phyloP scores from a whole-genome alignment of 2,888 invertebrate genomes.

The Chaetogeoica ovagalla region DNA sequence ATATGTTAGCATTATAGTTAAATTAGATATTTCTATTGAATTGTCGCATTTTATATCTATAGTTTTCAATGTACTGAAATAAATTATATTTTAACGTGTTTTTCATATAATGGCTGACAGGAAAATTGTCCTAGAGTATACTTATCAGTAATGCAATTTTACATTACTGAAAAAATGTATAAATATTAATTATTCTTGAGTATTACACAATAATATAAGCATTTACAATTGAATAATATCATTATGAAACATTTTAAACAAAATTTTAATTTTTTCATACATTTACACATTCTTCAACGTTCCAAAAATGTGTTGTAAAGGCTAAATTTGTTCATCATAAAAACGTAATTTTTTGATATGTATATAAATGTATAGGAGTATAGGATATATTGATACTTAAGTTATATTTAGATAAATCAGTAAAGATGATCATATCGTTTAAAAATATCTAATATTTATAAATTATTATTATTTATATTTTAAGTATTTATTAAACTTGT shows the following conservation, averaged over 20 bases:
- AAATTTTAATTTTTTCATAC: not conserved
- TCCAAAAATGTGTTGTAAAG: not conserved
- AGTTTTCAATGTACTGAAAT: not conserved
- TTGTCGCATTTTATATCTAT: not conserved
- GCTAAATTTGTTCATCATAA: not conserved
- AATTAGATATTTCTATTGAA: not conserved
- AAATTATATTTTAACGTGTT: not conserved
- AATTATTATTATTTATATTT: not conserved
- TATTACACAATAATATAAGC: not conserved
- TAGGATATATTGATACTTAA: too few species aligned
- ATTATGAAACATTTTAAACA: not conserved
- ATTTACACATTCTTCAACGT: not conserved
- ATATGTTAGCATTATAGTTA: not conserved
- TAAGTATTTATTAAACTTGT: not conserved
- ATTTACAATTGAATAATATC: not conserved
- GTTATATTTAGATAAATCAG: not conserved
- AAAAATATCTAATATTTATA: not conserved
- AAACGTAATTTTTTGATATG: not conserved
- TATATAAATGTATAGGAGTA: not conserved
- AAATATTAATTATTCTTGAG: not conserved
- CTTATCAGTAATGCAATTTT: too few species aligned
- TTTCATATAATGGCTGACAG: too few species aligned
- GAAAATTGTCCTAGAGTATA: too few species aligned
- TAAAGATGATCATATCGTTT: constrained; percentile 25
- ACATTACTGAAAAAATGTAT: too few species aligned